Evolutionary conservation across 23 tunicate species (phyloP).

Genomic region (Ascidia mentula): DNA sequence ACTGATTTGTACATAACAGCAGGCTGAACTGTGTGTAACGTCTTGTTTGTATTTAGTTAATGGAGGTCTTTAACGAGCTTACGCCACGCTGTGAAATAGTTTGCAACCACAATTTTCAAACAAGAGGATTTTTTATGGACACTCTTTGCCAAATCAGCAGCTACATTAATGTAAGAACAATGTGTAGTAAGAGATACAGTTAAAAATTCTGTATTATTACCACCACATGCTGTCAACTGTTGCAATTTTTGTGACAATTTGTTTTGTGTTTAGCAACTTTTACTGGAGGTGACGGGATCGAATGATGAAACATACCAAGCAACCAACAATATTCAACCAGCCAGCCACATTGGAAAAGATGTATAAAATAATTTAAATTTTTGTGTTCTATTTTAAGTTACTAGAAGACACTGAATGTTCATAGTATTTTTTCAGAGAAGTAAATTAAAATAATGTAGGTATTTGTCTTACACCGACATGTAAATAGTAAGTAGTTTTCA

Average conservation of each 20-base stretch:
- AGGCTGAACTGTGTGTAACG: neutral
- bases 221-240: neutral
- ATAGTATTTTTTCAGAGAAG: too few species aligned
- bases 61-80: conserved; percentile 40
- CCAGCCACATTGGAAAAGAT: neutral
- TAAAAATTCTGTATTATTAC: neutral
- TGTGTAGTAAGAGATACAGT: neutral
- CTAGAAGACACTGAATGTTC: too few species aligned
- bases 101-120: conserved; percentile 71
- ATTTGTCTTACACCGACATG: too few species aligned
- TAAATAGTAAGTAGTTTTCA: too few species aligned
- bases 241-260: neutral
- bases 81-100: conserved; percentile 50
- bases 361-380: too few species aligned
- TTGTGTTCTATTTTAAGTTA: too few species aligned
- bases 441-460: too few species aligned
- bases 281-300: neutral
- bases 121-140: conserved; percentile 79
- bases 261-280: neutral
- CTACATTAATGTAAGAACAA: conserved; percentile 52
- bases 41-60: conserved; percentile 28
- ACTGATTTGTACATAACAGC: neutral
- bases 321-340: neutral
- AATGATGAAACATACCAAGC: neutral
- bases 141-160: conserved; percentile 45